Evolutionary conservation across 2,113 vertebrate genomes (phyloP).

Genomic region (Chrysochloris asiatica): DNA sequence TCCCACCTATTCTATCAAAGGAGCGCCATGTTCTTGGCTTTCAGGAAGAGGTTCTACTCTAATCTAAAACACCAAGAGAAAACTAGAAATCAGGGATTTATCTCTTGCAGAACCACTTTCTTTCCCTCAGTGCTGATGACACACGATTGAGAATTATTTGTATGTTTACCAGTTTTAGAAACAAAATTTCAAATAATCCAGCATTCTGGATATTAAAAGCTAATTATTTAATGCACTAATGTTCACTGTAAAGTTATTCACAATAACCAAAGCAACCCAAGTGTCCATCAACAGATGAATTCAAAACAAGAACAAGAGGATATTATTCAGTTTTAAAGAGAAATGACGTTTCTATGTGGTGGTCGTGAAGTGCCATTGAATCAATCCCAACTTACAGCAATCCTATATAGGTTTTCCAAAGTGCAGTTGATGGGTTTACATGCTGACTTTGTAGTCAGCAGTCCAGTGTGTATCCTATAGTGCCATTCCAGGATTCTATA

Average conservation of each 20-base stretch:
- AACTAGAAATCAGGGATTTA: neutral
- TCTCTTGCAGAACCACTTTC: neutral
- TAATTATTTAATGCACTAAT: slow-evolving; percentile 65
- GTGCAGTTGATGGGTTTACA: too few relatives aligned
- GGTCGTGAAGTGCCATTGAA: too few relatives aligned
- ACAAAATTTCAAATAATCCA: slow-evolving; percentile 69
- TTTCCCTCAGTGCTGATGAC: neutral
- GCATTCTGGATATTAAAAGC: slow-evolving; percentile 70
- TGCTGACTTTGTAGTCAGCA: too few relatives aligned
- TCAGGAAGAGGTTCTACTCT: neutral
- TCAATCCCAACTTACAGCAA: too few relatives aligned
- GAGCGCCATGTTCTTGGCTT: neutral
- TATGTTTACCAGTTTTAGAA: slow-evolving; percentile 68
- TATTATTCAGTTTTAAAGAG: neutral
- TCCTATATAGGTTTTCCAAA: too few relatives aligned
- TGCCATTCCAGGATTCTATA: too few relatives aligned
- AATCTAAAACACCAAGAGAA: neutral
- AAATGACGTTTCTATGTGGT: neutral
- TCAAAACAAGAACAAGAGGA: neutral
- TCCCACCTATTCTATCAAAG: neutral
- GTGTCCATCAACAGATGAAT: neutral
- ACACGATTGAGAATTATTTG: neutral
- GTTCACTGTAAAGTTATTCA: neutral
- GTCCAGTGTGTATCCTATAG: too few relatives aligned
- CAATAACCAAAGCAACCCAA: neutral